phyloP scores from a whole-genome alignment of 2,888 invertebrate species.

The Rhagium mordax region DNA sequence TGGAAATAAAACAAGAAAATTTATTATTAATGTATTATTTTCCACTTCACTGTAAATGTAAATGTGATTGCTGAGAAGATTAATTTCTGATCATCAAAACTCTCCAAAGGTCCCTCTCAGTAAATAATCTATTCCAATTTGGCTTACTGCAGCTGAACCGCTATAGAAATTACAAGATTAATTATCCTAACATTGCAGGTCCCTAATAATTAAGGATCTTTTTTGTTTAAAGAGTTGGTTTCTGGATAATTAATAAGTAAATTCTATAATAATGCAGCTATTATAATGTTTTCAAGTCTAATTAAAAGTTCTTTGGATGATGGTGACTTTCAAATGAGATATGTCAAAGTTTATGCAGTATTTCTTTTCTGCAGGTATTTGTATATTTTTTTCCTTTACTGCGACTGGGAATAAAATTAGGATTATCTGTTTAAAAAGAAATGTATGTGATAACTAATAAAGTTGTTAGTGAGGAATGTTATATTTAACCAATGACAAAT shows the following conservation, averaged over 20 bases:
- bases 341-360: too few species aligned
- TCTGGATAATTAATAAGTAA: not conserved
- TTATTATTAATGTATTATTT: not conserved
- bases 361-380: too few species aligned
- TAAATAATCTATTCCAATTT: constrained; percentile 7
- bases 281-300: too few species aligned
- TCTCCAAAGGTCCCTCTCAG: not conserved
- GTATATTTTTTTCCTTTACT: too few species aligned
- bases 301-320: too few species aligned
- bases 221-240: not conserved
- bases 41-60: too few species aligned
- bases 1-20: not conserved
- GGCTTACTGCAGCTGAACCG: not conserved
- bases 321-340: too few species aligned
- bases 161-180: constrained; percentile 2
- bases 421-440: too few species aligned
- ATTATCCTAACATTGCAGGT: not conserved
- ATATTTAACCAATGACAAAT: too few species aligned
- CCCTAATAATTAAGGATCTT: not conserved
- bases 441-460: too few species aligned
- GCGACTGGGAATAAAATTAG: too few species aligned
- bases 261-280: not conserved
- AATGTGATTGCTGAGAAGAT: constrained; percentile 6
- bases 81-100: constrained; percentile 2
- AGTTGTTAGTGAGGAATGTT: too few species aligned